phyloP scores from a whole-genome alignment of 2,797 vertebrate species.

The Clarias laeviceps region DNA sequence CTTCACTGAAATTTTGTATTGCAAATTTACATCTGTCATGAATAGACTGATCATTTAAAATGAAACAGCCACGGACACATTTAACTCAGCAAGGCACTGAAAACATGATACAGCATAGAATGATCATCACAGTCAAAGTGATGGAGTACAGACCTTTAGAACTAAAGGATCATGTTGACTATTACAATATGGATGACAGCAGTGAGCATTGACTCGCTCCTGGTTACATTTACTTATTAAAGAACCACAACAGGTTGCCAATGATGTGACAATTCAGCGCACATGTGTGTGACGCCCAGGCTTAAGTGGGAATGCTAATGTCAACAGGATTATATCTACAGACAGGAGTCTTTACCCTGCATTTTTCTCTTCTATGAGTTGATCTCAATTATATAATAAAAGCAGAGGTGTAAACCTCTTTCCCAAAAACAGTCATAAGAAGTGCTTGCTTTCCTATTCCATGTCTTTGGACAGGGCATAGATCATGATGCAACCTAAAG shows the following conservation, averaged over 20 bases:
- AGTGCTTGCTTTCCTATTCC: background rate
- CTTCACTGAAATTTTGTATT: background rate
- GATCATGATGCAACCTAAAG: constrained; percentile 13
- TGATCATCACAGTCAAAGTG: constrained; percentile 4
- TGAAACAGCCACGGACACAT: background rate
- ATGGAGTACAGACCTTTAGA: constrained; percentile 1
- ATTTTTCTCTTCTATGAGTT: constrained; percentile 26
- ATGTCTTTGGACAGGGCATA: constrained; percentile 4
- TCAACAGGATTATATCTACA: constrained; percentile 3
- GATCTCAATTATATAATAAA: background rate
- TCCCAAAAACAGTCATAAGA: background rate
- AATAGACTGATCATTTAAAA: background rate
- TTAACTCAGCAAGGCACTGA: background rate
- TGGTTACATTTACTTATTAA: constrained; percentile 54
- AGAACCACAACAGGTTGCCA: constrained; percentile 35
- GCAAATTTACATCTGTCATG: background rate
- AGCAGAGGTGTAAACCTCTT: background rate
- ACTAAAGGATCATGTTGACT: background rate
- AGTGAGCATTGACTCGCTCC: constrained; percentile 28
- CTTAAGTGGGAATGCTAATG: background rate
- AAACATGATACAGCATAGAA: background rate
- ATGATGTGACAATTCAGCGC: background rate
- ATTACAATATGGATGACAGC: constrained; percentile 41
- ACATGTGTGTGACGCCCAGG: background rate
- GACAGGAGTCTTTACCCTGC: constrained; percentile 4